Conservation (phyloP, 2,797 vertebrate genomes). For the Sebastes steindachneri region DNA sequence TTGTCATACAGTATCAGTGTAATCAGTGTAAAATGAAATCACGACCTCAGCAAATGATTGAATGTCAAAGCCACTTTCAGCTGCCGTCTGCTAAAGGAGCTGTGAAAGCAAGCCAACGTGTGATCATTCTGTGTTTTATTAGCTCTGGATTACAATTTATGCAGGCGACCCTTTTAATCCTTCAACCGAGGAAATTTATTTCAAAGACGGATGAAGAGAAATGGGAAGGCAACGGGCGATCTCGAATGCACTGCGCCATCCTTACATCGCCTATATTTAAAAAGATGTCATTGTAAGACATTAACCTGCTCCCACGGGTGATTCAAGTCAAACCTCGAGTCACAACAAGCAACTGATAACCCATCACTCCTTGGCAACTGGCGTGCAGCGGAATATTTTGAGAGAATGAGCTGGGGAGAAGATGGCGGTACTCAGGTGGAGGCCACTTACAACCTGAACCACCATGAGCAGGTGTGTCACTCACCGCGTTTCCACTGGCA, state of each 20-base stretch:
- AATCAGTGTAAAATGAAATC: constrained; percentile 55
- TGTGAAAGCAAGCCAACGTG: constrained; percentile 53
- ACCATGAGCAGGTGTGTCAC: not conserved
- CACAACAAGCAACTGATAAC: not conserved
- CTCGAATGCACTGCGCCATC: not conserved
- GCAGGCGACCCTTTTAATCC: constrained; percentile 32
- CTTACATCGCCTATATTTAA: not conserved
- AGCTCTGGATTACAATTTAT: constrained; percentile 10
- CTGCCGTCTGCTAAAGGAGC: constrained; percentile 46
- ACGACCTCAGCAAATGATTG: constrained; percentile 32
- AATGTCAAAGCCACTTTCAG: constrained; percentile 41
- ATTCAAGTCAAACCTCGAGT: constrained; percentile 16
- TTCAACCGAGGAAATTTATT: constrained; percentile 14
- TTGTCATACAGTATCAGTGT: constrained; percentile 36
- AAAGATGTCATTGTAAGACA: not conserved
- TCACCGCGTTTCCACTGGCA: constrained; percentile 16
- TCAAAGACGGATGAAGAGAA: not conserved
- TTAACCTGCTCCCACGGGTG: not conserved
- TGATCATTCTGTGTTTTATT: constrained; percentile 36
- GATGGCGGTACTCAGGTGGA: not conserved
- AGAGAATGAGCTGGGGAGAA: not conserved
- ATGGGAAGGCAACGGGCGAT: not conserved
- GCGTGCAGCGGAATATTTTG: constrained; percentile 9
- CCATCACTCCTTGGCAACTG: not conserved
- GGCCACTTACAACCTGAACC: not conserved